These are phyloP conservation scores for Maccullochella peelii DNA, from an alignment of 2,113 vertebrate species.

Conservation along the genomic window DNA sequence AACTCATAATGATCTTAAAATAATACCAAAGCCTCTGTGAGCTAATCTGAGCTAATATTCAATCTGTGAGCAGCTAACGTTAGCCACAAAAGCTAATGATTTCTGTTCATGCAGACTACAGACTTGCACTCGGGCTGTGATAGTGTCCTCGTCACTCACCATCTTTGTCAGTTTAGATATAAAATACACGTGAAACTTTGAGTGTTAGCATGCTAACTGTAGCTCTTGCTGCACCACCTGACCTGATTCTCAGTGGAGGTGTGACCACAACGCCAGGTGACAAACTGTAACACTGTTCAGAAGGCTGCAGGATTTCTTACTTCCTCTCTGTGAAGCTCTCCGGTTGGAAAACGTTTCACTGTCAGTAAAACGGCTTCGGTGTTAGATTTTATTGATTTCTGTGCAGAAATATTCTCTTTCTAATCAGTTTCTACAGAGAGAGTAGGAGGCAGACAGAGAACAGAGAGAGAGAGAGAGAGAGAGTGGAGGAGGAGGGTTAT, in stretches of 20 bases:
- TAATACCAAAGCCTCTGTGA: slow-evolving; percentile 9
- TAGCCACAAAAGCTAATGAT: too few relatives aligned
- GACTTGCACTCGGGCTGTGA: too few relatives aligned
- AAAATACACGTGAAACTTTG: background rate
- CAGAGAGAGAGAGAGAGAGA: slow-evolving; percentile 24
- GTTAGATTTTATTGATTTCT: slow-evolving; percentile 28
- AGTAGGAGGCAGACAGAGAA: slow-evolving; percentile 45
- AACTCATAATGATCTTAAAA: slow-evolving; percentile 20
- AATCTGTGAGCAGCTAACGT: background rate
- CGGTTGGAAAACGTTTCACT: background rate
- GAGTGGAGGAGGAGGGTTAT: slow-evolving; percentile 59
- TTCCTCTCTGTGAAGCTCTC: background rate
- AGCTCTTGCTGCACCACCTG: background rate
- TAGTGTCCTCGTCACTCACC: too few relatives aligned
- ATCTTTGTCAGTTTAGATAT: too few relatives aligned
- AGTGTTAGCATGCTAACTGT: background rate
- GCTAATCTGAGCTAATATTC: slow-evolving; percentile 10
- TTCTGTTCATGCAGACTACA: too few relatives aligned
- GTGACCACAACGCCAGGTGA: background rate
- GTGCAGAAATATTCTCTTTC: slow-evolving; percentile 28
- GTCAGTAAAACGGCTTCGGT: background rate
- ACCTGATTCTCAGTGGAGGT: background rate
- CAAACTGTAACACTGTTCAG: background rate
- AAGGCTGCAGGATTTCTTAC: background rate
- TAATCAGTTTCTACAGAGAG: slow-evolving; percentile 43